Evolutionary conservation across 2,113 vertebrate genomes (phyloP).

Genomic region (Microcebus tavaratra): DNA sequence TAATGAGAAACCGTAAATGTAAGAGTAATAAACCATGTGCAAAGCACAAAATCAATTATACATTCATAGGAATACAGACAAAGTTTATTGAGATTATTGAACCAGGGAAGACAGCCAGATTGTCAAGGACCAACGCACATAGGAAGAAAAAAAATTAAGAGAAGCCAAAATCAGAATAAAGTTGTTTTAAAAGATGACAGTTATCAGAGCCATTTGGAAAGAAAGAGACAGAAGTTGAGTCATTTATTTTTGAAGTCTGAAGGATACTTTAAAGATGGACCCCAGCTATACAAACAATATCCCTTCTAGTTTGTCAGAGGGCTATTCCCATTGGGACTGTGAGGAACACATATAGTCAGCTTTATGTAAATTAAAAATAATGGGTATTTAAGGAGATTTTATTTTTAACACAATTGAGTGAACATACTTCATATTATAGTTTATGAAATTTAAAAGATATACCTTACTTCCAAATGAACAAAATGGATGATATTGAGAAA

Average conservation of each 20-base stretch:
- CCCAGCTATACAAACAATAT: not conserved
- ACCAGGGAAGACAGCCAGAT: not conserved
- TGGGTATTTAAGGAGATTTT: not conserved
- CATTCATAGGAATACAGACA: slow-evolving; percentile 6
- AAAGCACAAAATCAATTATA: slow-evolving; percentile 23
- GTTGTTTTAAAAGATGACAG: slow-evolving; percentile 18
- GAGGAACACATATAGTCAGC: not conserved
- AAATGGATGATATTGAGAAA: not conserved
- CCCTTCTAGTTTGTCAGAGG: not conserved
- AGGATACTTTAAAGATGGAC: not conserved
- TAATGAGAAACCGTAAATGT: not conserved
- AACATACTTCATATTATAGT: not conserved
- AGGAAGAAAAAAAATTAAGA: slow-evolving; percentile 9
- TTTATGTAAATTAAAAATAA: not conserved
- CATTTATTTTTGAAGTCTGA: not conserved
- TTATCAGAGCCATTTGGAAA: not conserved
- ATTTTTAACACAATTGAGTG: not conserved
- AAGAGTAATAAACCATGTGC: not conserved
- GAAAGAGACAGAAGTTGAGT: not conserved
- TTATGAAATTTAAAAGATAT: not conserved
- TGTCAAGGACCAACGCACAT: not conserved
- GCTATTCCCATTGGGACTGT: not conserved
- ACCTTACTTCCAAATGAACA: not conserved
- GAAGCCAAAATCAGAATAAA: slow-evolving; percentile 31
- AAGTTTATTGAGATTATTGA: not conserved